Conservation (phyloP, 2,113 vertebrate genomes). For the Elgaria multicarinata region DNA sequence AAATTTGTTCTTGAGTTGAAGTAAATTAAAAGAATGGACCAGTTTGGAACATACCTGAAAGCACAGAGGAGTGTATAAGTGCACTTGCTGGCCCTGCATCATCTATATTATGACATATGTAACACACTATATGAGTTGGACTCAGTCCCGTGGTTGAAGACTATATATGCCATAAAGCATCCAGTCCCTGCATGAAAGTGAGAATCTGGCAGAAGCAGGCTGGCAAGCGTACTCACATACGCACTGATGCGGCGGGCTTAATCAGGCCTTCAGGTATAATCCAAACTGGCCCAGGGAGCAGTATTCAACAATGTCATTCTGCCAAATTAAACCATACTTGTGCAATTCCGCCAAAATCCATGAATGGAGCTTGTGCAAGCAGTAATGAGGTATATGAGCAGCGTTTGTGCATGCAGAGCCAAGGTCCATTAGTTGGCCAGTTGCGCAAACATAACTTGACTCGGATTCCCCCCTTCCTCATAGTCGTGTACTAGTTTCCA, state of each 20-base stretch:
- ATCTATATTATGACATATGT: neutral
- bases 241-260: neutral
- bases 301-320: too few relatives aligned
- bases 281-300: neutral
- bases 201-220: neutral
- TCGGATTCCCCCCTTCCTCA: too few relatives aligned
- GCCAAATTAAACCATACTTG: too few relatives aligned
- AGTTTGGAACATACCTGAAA: neutral
- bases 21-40: neutral
- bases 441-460: too few relatives aligned
- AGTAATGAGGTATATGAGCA: too few relatives aligned
- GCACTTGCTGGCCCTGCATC: neutral
- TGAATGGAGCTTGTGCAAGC: too few relatives aligned
- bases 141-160: neutral
- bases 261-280: neutral
- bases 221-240: neutral
- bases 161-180: too few relatives aligned
- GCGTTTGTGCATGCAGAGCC: too few relatives aligned
- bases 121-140: neutral
- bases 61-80: neutral
- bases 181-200: neutral
- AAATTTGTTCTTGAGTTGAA: neutral
- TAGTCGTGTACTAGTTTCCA: too few relatives aligned
- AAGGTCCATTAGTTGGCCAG: too few relatives aligned
- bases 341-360: too few relatives aligned